Conservation (phyloP, 2,797 vertebrate species). For the Anguilla marmorata region DNA sequence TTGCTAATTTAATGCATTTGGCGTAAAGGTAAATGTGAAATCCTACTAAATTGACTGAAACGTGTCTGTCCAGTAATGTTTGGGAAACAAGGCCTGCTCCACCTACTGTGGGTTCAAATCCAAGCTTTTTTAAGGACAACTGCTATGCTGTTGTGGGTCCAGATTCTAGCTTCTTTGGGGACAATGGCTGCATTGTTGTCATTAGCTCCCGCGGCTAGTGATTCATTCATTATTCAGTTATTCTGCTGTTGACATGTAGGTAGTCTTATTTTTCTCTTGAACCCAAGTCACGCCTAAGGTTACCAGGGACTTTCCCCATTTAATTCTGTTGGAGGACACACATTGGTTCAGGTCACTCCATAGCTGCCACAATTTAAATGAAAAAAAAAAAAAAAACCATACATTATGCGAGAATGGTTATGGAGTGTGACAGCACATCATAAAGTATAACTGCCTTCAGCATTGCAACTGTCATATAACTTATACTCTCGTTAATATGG, state of each 20-base stretch:
- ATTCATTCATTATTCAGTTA: conserved; percentile 11
- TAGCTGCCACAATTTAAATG: neutral
- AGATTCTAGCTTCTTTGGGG: neutral
- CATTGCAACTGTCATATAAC: conserved; percentile 6
- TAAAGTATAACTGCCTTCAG: conserved; percentile 21
- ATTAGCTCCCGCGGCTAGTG: neutral
- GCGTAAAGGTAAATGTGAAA: neutral
- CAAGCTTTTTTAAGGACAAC: neutral
- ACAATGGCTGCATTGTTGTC: neutral
- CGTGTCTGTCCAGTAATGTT: neutral
- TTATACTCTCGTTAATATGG: neutral
- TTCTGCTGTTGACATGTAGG: neutral
- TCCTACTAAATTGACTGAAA: neutral
- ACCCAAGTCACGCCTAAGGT: neutral
- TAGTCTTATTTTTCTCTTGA: neutral
- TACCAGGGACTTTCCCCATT: neutral
- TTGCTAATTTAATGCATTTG: neutral
- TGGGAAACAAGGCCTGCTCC: neutral
- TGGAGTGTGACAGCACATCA: conserved; percentile 18
- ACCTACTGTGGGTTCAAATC: neutral
- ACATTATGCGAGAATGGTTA: neutral
- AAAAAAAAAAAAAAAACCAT: conserved; percentile 11
- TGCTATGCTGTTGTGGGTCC: too few species aligned
- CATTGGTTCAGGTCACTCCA: neutral
- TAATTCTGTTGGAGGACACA: neutral